Evolutionary conservation across 2,888 invertebrate genomes (phyloP), one percentile per base, ranked within the genome.

Genomic region (Ennomos quercinarius): DNA sequence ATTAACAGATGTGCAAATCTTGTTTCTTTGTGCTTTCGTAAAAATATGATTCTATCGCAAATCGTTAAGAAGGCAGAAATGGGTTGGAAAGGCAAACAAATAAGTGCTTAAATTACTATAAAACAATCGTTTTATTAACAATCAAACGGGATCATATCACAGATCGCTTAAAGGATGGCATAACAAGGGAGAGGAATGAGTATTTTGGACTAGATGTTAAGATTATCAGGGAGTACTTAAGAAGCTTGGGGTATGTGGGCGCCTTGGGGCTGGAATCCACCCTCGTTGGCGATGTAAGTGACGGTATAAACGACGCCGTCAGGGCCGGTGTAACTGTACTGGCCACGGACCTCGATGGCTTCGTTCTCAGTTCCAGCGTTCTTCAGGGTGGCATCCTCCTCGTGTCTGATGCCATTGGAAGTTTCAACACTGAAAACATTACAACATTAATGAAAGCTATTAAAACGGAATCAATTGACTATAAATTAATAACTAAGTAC

Each of bases 181-280:
- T 76, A 74, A 76, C 71, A 80, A 49, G 40, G 79, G 74, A 76
- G 68, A 70, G 66, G 72, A 67, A 64, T 61, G 65, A 68, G 65
- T 55, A 54, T 63, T 54, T 59, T 59, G 63, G 70, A 70, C 70
- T 70, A 70, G 70, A 66, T 63, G 48, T 55, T 53, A 43, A 13
- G 13, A 17, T 36, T 37, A 38, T 65, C 61, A 63, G 54, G 13
- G 63, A 17, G 17, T 2, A 17, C 17, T 17, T 17, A 17, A 17
- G 17, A 3, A 57, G 61, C 11, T 2, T 63, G 13, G 73, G 89
- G 87, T 17, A 90, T 43, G 39, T 88, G 87, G 40, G 77, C 76
- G 9, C 74, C 90, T 35, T 59, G 4, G 71, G 94, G 89, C 65
- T 87, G 88, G 92, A 89, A 95, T 10, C 94, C 95, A 61, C 81